These are phyloP conservation scores for Adelges cooleyi DNA, from an alignment of 1,140 invertebrate genomes.

Conservation along the genomic window DNA sequence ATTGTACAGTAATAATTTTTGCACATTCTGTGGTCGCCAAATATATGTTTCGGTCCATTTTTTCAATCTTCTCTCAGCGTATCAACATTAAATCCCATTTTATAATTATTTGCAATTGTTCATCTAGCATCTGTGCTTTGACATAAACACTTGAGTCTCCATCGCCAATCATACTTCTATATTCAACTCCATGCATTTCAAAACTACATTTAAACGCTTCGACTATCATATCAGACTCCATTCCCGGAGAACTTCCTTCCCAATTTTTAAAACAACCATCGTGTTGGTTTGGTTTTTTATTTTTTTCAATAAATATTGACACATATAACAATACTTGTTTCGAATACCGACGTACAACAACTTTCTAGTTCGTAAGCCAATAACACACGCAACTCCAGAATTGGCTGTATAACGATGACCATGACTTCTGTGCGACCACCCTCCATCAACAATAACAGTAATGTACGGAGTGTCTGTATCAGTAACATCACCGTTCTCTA, in stretches of 20 bases:
- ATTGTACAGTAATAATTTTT: neutral
- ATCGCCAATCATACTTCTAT: neutral
- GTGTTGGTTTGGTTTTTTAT: neutral
- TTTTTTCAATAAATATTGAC: neutral
- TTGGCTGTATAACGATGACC: neutral
- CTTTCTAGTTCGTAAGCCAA: neutral
- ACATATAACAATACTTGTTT: neutral
- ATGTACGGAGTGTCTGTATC: neutral
- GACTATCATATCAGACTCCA: constrained; percentile 35
- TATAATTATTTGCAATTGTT: no score
- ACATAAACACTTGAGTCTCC: no score
- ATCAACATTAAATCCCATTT: no score
- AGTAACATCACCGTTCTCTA: constrained; percentile 6
- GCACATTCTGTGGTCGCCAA: no score
- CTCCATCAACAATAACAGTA: constrained; percentile 2
- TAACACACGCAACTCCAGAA: neutral
- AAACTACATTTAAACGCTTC: constrained; percentile 28
- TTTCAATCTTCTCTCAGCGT: no score
- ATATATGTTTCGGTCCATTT: no score
- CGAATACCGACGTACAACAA: constrained; percentile 31
- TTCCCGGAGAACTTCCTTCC: constrained; percentile 31
- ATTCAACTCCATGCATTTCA: neutral
- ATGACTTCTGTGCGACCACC: constrained; percentile 1
- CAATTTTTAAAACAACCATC: constrained; percentile 31
- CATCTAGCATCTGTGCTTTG: no score